Percentiles rank a stretch among this genome's conserved stretches.
Evolutionary conservation across 2,888 invertebrate genomes (phyloP).

Genomic region (Habroteleia sp.): DNA sequence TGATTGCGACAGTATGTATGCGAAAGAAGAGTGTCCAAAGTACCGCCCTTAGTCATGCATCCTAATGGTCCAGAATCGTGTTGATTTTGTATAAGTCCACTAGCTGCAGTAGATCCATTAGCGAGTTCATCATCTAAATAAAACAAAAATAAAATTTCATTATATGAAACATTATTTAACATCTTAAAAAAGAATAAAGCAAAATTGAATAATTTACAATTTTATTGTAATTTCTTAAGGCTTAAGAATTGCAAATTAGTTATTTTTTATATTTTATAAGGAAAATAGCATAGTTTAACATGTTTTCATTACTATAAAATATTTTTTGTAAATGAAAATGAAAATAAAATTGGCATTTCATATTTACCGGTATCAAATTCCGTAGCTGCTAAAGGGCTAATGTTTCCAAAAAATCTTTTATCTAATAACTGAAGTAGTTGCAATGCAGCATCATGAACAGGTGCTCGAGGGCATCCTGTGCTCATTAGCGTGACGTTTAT

Average conservation of each 20-base stretch:
- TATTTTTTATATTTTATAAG: no score
- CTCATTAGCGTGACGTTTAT: conserved; percentile 98
- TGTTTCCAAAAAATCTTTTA: conserved; percentile 95
- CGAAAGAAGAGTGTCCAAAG: conserved; percentile 92
- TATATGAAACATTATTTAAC: no score
- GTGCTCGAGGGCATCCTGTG: conserved; percentile 95
- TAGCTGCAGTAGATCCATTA: conserved; percentile 67
- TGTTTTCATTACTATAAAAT: no score
- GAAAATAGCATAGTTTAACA: no score
- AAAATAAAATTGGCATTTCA: no score
- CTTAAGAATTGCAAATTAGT: no score
- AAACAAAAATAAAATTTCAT: no score
- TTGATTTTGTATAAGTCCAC: conserved; percentile 52
- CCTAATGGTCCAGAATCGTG: conserved; percentile 62
- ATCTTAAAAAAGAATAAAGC: no score
- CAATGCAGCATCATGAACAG: conserved; percentile 96
- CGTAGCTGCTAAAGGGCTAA: conserved; percentile 86
- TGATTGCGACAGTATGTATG: conserved; percentile 96
- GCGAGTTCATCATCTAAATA: conserved; percentile 70
- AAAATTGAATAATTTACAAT: no score
- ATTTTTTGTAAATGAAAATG: no score
- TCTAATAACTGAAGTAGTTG: conserved; percentile 96
- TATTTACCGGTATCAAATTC: conserved; percentile 21
- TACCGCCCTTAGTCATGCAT: conserved; percentile 82
- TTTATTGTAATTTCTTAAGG: no score